Conservation (phyloP, 2,797 vertebrate genomes). For the Coccyzus lansbergi region DNA sequence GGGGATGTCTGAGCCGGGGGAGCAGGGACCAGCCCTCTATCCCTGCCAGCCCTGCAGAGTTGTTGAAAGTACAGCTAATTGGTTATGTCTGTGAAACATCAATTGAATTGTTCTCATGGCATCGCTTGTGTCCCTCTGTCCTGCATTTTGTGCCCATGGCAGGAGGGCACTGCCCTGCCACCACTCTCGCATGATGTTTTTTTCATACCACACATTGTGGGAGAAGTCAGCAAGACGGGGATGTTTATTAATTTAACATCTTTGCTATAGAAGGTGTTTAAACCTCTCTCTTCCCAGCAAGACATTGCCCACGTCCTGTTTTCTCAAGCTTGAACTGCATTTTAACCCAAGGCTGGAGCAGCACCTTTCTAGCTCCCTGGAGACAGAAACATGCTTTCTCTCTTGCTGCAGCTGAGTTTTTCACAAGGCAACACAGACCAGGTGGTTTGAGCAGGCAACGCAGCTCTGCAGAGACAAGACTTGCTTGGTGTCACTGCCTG, state of each 20-base stretch:
- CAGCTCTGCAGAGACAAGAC: too few species aligned
- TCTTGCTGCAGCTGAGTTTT: not conserved
- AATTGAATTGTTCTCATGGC: not conserved
- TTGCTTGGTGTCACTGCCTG: not conserved
- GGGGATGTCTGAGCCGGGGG: not conserved
- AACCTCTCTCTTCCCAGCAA: not conserved
- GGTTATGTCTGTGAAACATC: not conserved
- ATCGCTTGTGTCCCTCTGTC: not conserved
- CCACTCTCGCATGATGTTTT: too few species aligned
- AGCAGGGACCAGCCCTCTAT: not conserved
- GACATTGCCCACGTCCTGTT: accelerated
- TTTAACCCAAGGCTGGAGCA: not conserved
- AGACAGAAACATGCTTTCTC: accelerated
- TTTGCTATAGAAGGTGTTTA: not conserved
- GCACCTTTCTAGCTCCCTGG: not conserved
- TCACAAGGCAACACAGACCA: not conserved
- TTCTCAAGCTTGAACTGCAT: not conserved
- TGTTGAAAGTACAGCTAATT: not conserved
- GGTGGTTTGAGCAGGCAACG: accelerated
- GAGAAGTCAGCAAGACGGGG: not conserved
- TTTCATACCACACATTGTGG: too few species aligned
- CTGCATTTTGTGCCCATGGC: not conserved
- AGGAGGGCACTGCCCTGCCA: too few species aligned
- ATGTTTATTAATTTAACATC: not conserved
- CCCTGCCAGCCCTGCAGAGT: accelerated